phyloP scores from a whole-genome alignment of 2,888 invertebrate genomes.

The Gari tellinella region DNA sequence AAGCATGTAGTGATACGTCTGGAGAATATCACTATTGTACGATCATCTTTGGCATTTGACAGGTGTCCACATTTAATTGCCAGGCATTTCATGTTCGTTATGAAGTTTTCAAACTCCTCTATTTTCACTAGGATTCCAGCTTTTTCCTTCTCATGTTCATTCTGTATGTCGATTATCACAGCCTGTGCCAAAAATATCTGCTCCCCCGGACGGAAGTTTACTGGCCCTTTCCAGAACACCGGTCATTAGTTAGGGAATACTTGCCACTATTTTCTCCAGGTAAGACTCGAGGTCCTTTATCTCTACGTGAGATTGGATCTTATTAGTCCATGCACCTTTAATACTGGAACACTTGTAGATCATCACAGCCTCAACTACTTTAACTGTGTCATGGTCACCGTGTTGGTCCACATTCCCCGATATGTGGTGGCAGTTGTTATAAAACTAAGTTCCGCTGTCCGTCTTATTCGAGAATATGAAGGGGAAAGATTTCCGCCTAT shows the following conservation, averaged over 20 bases:
- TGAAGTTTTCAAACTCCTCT: constrained; percentile 42
- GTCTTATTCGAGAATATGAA: no score
- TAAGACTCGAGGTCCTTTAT: constrained; percentile 45
- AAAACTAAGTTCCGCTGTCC: no score
- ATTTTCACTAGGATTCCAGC: constrained; percentile 44
- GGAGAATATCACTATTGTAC: constrained; percentile 21
- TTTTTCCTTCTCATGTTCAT: constrained; percentile 39
- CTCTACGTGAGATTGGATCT: constrained; percentile 42
- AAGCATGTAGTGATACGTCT: constrained; percentile 38
- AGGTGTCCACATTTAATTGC: constrained; percentile 36
- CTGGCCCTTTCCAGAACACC: constrained; percentile 38
- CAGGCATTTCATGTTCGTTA: constrained; percentile 31
- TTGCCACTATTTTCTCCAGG: constrained; percentile 36
- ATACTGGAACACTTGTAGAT: constrained; percentile 13
- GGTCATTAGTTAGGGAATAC: constrained; percentile 39
- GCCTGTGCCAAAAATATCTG: constrained; percentile 23
- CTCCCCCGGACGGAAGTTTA: constrained; percentile 28
- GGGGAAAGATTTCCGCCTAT: no score
- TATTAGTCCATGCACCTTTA: constrained; percentile 34
- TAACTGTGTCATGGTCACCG: constrained; percentile 16
- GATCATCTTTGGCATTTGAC: constrained; percentile 25
- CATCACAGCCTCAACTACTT: constrained; percentile 22
- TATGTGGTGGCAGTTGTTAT: no score
- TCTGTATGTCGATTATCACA: constrained; percentile 37
- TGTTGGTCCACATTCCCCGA: neutral